Conservation (phyloP, 2,888 invertebrate species). For the Leistus spinibarbis region DNA sequence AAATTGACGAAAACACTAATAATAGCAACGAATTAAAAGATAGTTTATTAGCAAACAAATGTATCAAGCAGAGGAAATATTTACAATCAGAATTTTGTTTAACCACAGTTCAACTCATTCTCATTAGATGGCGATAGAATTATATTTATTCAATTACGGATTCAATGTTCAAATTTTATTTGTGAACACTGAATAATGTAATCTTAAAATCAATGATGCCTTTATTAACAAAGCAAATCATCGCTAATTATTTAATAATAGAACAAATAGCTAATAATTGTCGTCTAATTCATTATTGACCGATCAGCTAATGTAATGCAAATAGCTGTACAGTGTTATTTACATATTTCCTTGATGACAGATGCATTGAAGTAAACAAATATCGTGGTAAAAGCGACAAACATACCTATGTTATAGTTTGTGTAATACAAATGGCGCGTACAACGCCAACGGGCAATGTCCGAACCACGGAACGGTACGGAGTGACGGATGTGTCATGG, state of each 20-base stretch:
- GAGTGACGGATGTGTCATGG: constrained; percentile 32
- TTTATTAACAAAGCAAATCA: not conserved
- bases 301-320: not conserved
- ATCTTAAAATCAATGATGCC: not conserved
- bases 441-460: not conserved
- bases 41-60: too few species aligned
- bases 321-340: constrained; percentile 11
- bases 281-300: not conserved
- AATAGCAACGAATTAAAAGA: too few species aligned
- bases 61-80: too few species aligned
- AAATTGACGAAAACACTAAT: too few species aligned
- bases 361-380: constrained; percentile 16
- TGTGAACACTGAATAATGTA: not conserved
- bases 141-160: too few species aligned
- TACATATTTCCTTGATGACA: constrained; percentile 34
- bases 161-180: not conserved
- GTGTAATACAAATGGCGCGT: not conserved
- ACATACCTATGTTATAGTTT: constrained; percentile 9
- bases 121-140: too few species aligned
- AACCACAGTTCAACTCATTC: too few species aligned
- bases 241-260: not conserved
- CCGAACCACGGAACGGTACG: constrained; percentile 10
- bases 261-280: not conserved
- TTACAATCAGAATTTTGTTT: too few species aligned
- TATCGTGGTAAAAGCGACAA: constrained; percentile 13